These are phyloP conservation scores for Xenentodon cancila DNA, from an alignment of 2,797 vertebrate genomes.

Conservation along the genomic window DNA sequence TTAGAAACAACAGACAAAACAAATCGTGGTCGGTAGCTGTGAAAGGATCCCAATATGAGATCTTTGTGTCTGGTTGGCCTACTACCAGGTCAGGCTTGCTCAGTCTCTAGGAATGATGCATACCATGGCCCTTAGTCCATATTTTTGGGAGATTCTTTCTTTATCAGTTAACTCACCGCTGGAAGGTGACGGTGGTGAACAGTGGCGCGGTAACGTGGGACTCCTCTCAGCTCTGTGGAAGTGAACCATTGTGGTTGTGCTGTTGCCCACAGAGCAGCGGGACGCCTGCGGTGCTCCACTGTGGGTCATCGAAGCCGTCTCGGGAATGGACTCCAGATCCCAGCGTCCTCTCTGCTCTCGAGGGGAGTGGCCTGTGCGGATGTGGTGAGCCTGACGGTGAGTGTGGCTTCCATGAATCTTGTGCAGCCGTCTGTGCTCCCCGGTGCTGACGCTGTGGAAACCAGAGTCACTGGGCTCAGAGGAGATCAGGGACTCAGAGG, in stretches of 20 bases:
- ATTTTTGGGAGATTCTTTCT: too few species aligned
- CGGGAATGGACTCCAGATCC: slow-evolving; percentile 81
- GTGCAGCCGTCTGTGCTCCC: slow-evolving; percentile 69
- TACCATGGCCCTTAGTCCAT: too few species aligned
- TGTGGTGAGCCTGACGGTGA: slow-evolving; percentile 47
- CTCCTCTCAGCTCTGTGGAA: slow-evolving; percentile 76
- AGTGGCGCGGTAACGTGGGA: slow-evolving; percentile 68
- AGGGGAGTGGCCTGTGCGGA: slow-evolving; percentile 65
- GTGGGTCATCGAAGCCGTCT: slow-evolving; percentile 56
- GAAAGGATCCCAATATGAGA: too few species aligned
- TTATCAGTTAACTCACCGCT: slow-evolving; percentile 40
- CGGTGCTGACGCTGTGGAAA: slow-evolving; percentile 76
- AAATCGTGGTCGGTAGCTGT: too few species aligned
- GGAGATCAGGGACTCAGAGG: slow-evolving; percentile 68
- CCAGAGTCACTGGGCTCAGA: slow-evolving; percentile 75
- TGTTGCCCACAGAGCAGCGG: slow-evolving; percentile 74
- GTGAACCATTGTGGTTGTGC: slow-evolving; percentile 71
- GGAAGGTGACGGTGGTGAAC: slow-evolving; percentile 48
- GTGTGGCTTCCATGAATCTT: slow-evolving; percentile 62
- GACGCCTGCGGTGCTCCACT: slow-evolving; percentile 39
- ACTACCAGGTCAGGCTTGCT: too few species aligned
- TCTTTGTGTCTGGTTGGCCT: too few species aligned
- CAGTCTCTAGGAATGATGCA: too few species aligned
- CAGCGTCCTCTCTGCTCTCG: slow-evolving; percentile 74
- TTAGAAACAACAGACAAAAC: too few species aligned